phyloP scores from a whole-genome alignment of 1,140 invertebrate species.

The Lithobius niger region DNA sequence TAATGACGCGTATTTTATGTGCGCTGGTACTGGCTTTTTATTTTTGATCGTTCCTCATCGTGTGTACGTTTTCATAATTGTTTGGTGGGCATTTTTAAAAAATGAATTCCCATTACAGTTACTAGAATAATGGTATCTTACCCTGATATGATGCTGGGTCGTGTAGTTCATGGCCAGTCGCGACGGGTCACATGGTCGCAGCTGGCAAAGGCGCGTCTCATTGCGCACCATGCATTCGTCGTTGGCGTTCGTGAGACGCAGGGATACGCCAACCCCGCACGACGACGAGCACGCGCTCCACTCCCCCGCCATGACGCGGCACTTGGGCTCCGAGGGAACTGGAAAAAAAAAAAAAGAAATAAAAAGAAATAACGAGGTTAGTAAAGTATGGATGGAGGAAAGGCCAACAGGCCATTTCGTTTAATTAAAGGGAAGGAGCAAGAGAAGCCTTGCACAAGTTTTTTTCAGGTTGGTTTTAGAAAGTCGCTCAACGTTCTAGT shows the following conservation, averaged over 20 bases:
- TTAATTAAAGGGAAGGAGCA: too few relatives aligned
- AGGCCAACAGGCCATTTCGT: too few relatives aligned
- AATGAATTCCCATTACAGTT: background rate
- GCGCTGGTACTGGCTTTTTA: too few relatives aligned
- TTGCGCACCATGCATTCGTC: slow-evolving; percentile 40
- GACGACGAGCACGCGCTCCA: slow-evolving; percentile 47
- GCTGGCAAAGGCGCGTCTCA: slow-evolving; percentile 47
- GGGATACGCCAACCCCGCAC: slow-evolving; percentile 48
- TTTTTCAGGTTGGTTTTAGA: too few relatives aligned
- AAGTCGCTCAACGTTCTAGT: too few relatives aligned
- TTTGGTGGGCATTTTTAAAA: background rate
- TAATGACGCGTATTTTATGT: too few relatives aligned
- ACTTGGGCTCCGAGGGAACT: slow-evolving; percentile 21
- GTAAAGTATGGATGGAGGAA: too few relatives aligned
- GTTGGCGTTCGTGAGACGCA: slow-evolving; percentile 44
- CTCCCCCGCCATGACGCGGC: slow-evolving; percentile 33
- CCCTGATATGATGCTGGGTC: slow-evolving; percentile 10
- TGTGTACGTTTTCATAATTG: background rate
- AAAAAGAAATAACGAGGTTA: background rate
- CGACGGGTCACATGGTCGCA: slow-evolving; percentile 30
- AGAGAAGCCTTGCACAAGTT: too few relatives aligned
- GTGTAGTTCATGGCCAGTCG: slow-evolving; percentile 2
- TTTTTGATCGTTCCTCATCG: background rate
- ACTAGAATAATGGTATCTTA: background rate
- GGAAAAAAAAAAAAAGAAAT: slow-evolving; percentile 11